These are phyloP conservation scores for Pherbina coryleti DNA, from an alignment of 2,888 invertebrate genomes.

Conservation along the genomic window DNA sequence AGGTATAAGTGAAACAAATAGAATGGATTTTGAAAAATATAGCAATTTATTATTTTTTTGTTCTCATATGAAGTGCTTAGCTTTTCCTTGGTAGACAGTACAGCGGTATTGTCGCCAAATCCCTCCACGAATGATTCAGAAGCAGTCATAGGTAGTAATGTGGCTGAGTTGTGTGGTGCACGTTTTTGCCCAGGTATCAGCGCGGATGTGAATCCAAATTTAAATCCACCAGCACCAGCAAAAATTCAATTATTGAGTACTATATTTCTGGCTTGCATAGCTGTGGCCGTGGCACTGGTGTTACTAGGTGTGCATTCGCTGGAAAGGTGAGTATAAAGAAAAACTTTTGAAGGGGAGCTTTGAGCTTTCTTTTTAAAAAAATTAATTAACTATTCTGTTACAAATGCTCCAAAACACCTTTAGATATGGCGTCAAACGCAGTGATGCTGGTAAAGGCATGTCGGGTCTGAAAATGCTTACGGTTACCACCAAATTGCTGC, in stretches of 20 bases:
- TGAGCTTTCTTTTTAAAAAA: not conserved
- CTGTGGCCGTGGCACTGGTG: conserved; percentile 80
- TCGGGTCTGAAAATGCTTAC: conserved; percentile 78
- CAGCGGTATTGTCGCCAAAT: conserved; percentile 43
- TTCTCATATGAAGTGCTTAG: conserved; percentile 54
- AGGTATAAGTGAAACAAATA: conserved; percentile 72
- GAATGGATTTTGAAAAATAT: no score
- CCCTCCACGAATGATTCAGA: conserved; percentile 24
- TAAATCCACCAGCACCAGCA: conserved; percentile 78
- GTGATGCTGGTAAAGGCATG: conserved; percentile 72
- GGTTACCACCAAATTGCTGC: conserved; percentile 83
- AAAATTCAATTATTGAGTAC: conserved; percentile 85
- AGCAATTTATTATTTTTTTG: no score
- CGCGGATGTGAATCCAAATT: conserved; percentile 75
- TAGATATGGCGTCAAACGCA: conserved; percentile 74
- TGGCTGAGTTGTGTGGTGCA: conserved; percentile 78
- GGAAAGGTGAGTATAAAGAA: conserved; percentile 73
- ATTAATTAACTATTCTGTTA: not conserved
- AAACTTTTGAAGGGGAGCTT: no score
- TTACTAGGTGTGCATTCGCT: conserved; percentile 85
- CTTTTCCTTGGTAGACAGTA: conserved; percentile 46
- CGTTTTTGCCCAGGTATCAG: conserved; percentile 78
- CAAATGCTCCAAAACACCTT: not conserved
- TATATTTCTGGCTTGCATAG: conserved; percentile 85
- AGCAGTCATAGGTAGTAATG: conserved; percentile 54